Evolutionary conservation across 2,888 invertebrate species (phyloP), one percentile per base, ranked within the genome.

Genomic region (Argyra leucocephala): DNA sequence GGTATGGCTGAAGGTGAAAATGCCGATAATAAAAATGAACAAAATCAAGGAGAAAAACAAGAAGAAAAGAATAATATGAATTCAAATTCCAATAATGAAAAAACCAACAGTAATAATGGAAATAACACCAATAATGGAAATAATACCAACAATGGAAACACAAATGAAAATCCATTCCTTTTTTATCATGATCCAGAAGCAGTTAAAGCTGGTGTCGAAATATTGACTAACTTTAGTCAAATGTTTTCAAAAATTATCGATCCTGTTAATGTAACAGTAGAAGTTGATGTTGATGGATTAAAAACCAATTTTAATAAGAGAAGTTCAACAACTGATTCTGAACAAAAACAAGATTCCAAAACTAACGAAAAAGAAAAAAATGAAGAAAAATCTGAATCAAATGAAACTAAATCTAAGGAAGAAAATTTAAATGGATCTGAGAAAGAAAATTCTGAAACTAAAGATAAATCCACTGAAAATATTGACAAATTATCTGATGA

Each of bases 161-260:
- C 26, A 18, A 21, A 15, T 21, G n/a, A 21, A 26, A 57, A 61
- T 22, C 7, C 3, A 23, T 31, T 5, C 6, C 5, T n/a, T 31
- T 31, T 2, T 23, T 23, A 59, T 23, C 18, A 57, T 21, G 74
- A 76, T 68, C 78, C 77, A 0, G 72, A 75, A 12, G 76, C 74
- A 63, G 74, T 78, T 73, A 74, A 74, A 24, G 75, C 76, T 15
- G 78, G 79, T 26, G 76, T 78, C 63, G 74, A 78, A 65, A 76
- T 79, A 62, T 69, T 79, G 22, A 79, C 75, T 62, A 78, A 78
- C 66, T 78, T 78, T 48, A 76, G 76, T 63, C 76, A 78, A 69
- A 76, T 79, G 76, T 77, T 78, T 64, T 74, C 76, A 57, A 78
- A 78, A 70, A 75, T 79, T 69, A 70, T 78, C 23, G 78, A 77